A percentile compares a stretch with the other conserved stretches of the same genome.
phyloP scores from a whole-genome alignment of 2,797 vertebrate species.

The Chelmon rostratus region DNA sequence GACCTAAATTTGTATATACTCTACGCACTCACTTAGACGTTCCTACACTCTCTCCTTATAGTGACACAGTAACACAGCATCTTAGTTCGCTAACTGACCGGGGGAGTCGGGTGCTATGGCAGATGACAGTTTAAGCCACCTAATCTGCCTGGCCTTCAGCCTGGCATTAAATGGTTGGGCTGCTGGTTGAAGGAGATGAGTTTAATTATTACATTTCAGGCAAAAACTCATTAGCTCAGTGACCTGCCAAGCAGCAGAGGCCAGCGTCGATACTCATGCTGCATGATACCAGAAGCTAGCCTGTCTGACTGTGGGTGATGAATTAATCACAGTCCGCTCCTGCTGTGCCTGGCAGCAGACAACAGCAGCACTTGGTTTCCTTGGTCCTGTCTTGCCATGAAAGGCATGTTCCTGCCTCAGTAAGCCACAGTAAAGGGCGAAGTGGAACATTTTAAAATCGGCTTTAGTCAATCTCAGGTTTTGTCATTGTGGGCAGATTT shows the following conservation, averaged over 20 bases:
- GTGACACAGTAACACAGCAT: conserved; percentile 16
- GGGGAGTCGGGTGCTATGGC: conserved; percentile 12
- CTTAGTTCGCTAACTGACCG: conserved; percentile 10
- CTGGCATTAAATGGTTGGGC: conserved; percentile 47
- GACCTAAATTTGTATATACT: conserved; percentile 4
- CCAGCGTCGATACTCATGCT: conserved; percentile 52
- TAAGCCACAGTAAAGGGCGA: conserved; percentile 30
- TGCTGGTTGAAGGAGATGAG: conserved; percentile 51
- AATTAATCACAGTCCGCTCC: conserved; percentile 59
- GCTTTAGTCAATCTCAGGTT: conserved; percentile 23
- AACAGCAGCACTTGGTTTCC: conserved; percentile 40
- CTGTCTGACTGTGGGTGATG: conserved; percentile 53
- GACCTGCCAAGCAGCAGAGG: conserved; percentile 64
- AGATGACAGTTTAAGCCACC: conserved; percentile 59
- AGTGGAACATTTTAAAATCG: conserved; percentile 30
- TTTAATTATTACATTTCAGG: conserved; percentile 73
- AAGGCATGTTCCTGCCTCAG: conserved; percentile 31
- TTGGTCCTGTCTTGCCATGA: conserved; percentile 33
- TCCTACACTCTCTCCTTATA: not conserved
- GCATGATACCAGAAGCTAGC: conserved; percentile 53
- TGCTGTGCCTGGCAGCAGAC: conserved; percentile 37
- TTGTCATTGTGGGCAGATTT: conserved; percentile 35
- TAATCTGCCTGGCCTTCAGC: conserved; percentile 63
- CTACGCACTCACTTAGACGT: not conserved
- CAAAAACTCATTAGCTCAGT: conserved; percentile 72